Conservation (phyloP, 2,113 vertebrate species). For the Cettia cetti region DNA sequence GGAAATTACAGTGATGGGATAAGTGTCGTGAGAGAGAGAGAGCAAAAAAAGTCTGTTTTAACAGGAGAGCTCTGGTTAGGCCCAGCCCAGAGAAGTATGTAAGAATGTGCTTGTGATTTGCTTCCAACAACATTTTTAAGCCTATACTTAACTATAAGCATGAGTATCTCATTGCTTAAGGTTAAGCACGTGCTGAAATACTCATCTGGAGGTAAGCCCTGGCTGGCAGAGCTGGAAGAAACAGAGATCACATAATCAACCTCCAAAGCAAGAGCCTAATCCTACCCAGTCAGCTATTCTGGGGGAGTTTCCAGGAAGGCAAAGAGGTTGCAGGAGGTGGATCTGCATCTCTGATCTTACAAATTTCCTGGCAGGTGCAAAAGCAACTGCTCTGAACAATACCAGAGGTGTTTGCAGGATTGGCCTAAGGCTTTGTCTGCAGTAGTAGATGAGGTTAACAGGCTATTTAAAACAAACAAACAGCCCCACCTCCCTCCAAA, state of each 20-base stretch:
- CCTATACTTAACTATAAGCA: conserved; percentile 28
- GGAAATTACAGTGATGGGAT: neutral
- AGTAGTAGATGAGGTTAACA: conserved; percentile 38
- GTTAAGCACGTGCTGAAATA: conserved; percentile 60
- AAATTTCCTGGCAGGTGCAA: conserved; percentile 59
- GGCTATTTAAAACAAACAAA: conserved; percentile 37
- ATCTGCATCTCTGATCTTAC: conserved; percentile 45
- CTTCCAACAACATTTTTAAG: conserved; percentile 56
- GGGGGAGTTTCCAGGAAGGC: conserved; percentile 57
- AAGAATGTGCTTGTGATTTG: conserved; percentile 62
- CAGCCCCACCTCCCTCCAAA: conserved; percentile 3
- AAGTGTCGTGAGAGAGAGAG: neutral
- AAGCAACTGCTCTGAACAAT: conserved; percentile 29
- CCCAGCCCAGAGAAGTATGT: conserved; percentile 44
- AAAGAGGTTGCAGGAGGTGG: conserved; percentile 49
- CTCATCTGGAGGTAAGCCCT: conserved; percentile 58
- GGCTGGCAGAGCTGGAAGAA: conserved; percentile 54
- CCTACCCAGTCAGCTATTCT: conserved; percentile 44
- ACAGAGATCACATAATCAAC: conserved; percentile 37
- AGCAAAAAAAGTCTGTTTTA: neutral
- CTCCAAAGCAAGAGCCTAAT: conserved; percentile 42
- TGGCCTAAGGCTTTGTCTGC: conserved; percentile 48
- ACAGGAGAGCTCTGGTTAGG: conserved; percentile 11
- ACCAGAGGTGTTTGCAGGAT: conserved; percentile 50
- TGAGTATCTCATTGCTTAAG: conserved; percentile 37